Conservation (phyloP, 2,113 vertebrate species). For the Thunnus thynnus region DNA sequence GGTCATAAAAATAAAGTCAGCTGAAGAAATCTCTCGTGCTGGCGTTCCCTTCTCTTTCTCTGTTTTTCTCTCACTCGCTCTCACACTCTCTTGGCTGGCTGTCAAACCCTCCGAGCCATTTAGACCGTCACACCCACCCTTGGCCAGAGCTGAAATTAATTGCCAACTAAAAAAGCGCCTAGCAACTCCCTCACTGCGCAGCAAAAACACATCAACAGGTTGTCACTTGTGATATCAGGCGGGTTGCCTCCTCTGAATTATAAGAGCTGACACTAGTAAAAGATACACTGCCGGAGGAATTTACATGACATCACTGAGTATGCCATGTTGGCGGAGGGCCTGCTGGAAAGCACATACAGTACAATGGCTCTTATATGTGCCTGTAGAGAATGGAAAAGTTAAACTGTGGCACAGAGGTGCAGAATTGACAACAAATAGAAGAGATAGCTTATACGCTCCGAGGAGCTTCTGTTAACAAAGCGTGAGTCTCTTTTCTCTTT, state of each 20-base stretch:
- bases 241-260: slow-evolving; percentile 58
- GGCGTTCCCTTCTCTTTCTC: slow-evolving; percentile 21
- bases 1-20: slow-evolving; percentile 84
- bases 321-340: slow-evolving; percentile 40
- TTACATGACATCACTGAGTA: slow-evolving; percentile 72
- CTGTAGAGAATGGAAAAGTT: slow-evolving; percentile 11
- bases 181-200: slow-evolving; percentile 66
- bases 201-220: slow-evolving; percentile 81
- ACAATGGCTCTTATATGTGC: slow-evolving; percentile 29
- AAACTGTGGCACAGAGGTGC: background rate
- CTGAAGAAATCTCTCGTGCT: slow-evolving; percentile 68
- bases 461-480: background rate
- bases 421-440: background rate
- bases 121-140: slow-evolving; percentile 73
- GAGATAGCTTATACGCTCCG: background rate
- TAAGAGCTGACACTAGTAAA: slow-evolving; percentile 65
- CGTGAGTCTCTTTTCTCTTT: too few relatives aligned
- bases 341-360: slow-evolving; percentile 4
- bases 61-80: slow-evolving; percentile 33
- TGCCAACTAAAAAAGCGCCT: slow-evolving; percentile 73
- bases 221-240: slow-evolving; percentile 77
- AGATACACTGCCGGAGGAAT: slow-evolving; percentile 72
- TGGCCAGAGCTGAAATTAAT: slow-evolving; percentile 77
- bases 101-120: slow-evolving; percentile 75
- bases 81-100: slow-evolving; percentile 62